Conservation (phyloP, 2,113 vertebrate species). For the Delphinapterus leucas region DNA sequence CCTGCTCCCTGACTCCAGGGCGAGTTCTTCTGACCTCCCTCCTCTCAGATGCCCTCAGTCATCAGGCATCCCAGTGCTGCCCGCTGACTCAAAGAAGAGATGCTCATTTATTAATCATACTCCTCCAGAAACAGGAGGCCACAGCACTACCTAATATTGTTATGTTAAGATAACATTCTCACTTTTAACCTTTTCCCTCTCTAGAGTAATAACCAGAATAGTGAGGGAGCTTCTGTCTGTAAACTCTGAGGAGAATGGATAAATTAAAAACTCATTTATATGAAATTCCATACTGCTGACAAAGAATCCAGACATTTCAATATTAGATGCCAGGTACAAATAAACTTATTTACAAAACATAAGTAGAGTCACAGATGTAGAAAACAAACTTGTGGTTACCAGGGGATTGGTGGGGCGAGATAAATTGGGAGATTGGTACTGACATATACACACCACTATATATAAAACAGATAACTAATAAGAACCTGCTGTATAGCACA, state of each 20-base stretch:
- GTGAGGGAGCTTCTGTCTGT: background rate
- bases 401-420: background rate
- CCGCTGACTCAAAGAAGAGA: background rate
- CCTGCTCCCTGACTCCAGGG: background rate
- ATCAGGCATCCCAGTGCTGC: background rate
- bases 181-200: background rate
- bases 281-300: background rate
- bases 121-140: background rate
- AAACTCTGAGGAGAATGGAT: background rate
- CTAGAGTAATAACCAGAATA: background rate
- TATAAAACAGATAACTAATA: background rate
- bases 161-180: background rate
- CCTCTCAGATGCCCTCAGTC: background rate
- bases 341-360: background rate
- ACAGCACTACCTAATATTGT: background rate
- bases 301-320: background rate
- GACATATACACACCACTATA: background rate
- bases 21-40: background rate
- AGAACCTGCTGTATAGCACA: background rate
- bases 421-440: background rate
- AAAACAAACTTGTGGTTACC: background rate
- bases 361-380: background rate
- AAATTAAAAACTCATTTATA: background rate
- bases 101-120: background rate
- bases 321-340: background rate